Conservation (phyloP, 2,797 vertebrate genomes). For the Diplodus sargus region DNA sequence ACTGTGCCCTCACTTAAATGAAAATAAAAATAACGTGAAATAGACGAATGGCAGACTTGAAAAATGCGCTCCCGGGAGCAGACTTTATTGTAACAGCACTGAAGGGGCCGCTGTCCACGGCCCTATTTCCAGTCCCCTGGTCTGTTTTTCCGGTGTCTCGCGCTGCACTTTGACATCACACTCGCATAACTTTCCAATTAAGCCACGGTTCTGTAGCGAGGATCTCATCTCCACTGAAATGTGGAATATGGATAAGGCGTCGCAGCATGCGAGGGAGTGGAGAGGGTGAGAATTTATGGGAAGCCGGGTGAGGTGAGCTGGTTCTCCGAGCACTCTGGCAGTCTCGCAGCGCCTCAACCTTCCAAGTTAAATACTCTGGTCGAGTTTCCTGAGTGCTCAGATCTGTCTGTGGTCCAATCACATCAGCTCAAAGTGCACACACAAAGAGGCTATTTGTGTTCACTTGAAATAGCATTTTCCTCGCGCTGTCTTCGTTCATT, state of each 20-base stretch:
- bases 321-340: constrained; percentile 52
- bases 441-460: constrained; percentile 70
- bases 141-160: constrained; percentile 59
- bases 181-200: constrained; percentile 65
- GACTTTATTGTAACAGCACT: constrained; percentile 41
- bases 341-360: constrained; percentile 60
- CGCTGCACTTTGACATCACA: constrained; percentile 59
- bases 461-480: constrained; percentile 46
- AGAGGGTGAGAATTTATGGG: constrained; percentile 75
- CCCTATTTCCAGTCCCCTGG: constrained; percentile 47
- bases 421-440: constrained; percentile 58
- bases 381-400: constrained; percentile 61
- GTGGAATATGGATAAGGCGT: constrained; percentile 68
- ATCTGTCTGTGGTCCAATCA: constrained; percentile 67
- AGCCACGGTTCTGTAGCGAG: constrained; percentile 34
- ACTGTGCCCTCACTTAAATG: constrained; percentile 73
- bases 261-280: constrained; percentile 45
- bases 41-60: constrained; percentile 67
- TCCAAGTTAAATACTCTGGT: constrained; percentile 80
- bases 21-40: constrained; percentile 78
- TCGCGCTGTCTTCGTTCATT: constrained; percentile 19
- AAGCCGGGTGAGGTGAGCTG: constrained; percentile 57
- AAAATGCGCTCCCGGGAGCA: constrained; percentile 52
- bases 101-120: constrained; percentile 30
- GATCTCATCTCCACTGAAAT: constrained; percentile 63